Conservation (phyloP, 64 coral and sea anemone species). For the Astreopora myriophthalma region DNA sequence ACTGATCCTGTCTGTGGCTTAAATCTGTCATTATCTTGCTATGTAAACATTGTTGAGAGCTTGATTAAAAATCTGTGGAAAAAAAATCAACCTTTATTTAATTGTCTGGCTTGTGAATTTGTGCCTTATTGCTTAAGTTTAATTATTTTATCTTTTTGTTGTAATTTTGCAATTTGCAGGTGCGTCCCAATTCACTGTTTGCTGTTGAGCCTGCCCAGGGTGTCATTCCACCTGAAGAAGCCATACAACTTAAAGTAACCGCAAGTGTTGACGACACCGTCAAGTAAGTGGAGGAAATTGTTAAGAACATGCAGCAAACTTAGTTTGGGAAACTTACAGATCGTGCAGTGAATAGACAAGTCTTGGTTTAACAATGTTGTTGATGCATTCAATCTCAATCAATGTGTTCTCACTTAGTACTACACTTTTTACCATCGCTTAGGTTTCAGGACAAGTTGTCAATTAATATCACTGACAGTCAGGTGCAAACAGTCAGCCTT, state of each 20-base stretch:
- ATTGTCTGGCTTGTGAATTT: background rate
- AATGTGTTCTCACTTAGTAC: too few relatives aligned
- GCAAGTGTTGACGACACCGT: slow-evolving; percentile 95
- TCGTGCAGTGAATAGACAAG: background rate
- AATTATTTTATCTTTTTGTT: too few relatives aligned
- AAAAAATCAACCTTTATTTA: too few relatives aligned
- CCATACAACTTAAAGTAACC: slow-evolving; percentile 78
- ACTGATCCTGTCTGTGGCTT: too few relatives aligned
- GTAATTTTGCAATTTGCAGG: slow-evolving; percentile 37
- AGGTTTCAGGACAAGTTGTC: slow-evolving; percentile 97
- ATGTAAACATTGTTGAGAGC: too few relatives aligned
- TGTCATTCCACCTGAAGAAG: slow-evolving; percentile 84
- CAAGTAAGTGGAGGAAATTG: slow-evolving; percentile 48
- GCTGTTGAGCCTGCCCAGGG: slow-evolving; percentile 86
- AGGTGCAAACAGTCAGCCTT: slow-evolving; percentile 81
- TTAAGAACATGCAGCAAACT: too few relatives aligned
- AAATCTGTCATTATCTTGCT: too few relatives aligned
- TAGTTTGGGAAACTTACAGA: background rate
- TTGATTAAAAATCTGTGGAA: too few relatives aligned
- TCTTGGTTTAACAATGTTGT: too few relatives aligned
- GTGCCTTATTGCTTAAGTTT: background rate
- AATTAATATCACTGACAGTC: slow-evolving; percentile 91
- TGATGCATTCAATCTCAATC: too few relatives aligned
- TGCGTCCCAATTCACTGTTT: slow-evolving; percentile 88
- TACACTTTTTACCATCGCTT: background rate